Base-by-base conservation (phyloP, 2,888 invertebrate genomes). In the Ichneumon xanthorius region DNA sequence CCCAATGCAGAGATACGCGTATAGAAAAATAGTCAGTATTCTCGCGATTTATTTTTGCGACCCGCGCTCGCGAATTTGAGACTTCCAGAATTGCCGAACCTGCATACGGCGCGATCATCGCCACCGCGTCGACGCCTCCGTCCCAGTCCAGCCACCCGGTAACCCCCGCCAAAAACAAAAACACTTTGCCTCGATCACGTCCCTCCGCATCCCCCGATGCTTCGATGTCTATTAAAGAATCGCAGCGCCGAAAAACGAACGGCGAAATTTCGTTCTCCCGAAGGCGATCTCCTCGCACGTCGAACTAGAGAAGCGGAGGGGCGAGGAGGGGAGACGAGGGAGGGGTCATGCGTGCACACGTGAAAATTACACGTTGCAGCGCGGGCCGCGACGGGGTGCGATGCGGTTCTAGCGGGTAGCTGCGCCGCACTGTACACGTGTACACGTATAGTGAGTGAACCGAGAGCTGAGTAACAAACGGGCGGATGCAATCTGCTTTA, bases 331-430 rank as follows among this genome's bases (percentile, higher is more conserved):
- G 70, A 22, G 58, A 45, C 26, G 33, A 40, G n/a, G 55, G 81
- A 75, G 77, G 65, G 76, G 75, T 75, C 73, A 50, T 61, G 82
- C 67, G 80, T 82, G 81, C 71, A 78, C 63, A 65, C 78, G 14
- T 76, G 55, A 81, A 91, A 91, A 91, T 91, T 91, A 91, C 89
- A 90, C 82, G 90, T 89, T 90, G 86, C 87, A 87, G 84, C 88
- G 84, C 26, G 50, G 48, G 80, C 65, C 53, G 61, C 22, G 71
- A 71, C 63, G 71, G 79, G 71, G 63, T 71, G 71, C 71, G 79
- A 79, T 50, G 79, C 40, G 50, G 33, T 79, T 50, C 71, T 50
- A 71, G 58, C 70, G 79, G 79, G 79, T 79, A 71, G 79, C 79
- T 71, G 70, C 19, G 70, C 71, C 53, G 48, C 65, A 16, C 16